Base-by-base conservation (phyloP, 2,113 vertebrate species). In the Canis aureus region DNA sequence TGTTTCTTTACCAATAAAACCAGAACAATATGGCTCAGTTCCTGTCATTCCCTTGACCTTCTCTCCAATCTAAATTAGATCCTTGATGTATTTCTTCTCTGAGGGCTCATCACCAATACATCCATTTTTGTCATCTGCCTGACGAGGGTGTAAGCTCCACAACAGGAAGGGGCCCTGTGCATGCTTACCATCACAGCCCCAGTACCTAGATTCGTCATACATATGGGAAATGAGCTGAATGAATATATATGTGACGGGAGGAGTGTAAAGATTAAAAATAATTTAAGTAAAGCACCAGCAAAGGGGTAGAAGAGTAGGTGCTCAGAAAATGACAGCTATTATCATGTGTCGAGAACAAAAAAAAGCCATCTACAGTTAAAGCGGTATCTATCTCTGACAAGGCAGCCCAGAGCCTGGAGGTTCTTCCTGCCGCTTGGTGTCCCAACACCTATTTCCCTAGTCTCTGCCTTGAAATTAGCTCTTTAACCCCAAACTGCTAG, bases 401-500 rank as follows among this genome's bases (percentile, higher is more conserved):
- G 78, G 62, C 78, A 59, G 38, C 16, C 35, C 25, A 55, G 57
- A 93, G 78, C 53, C 71, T 95, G 51, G 94, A 92, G 93, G 91
- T 55, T 93, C 89, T 86, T 78, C 67, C 89, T 84, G 62, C 62
- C 84, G 62, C 69, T 81, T 67, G 35, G 82, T 95, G 67, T 95
- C 76, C 85, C 83, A 83, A 94, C 64, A 94, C 69, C 89, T 81
- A 92, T 80, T 76, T 97, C 81, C 92, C 95, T 62, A 95, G 95
- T 49, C 60, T 92, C 53, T 87, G 59, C 60, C 85, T 79, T 94
- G 62, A 96, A 90, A 96, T 96, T 35, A 93, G 83, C 86, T 96
- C 89, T 98, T 95, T 97, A 88, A 96, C 92, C 80, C 43, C 80
- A 95, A 94, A 95, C 38, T 95, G 80, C 94, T 94, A 92, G 95